Evolutionary conservation across 2,113 vertebrate genomes (phyloP), one percentile per base, ranked within the genome.

Genomic region (Dasypus novemcinctus): DNA sequence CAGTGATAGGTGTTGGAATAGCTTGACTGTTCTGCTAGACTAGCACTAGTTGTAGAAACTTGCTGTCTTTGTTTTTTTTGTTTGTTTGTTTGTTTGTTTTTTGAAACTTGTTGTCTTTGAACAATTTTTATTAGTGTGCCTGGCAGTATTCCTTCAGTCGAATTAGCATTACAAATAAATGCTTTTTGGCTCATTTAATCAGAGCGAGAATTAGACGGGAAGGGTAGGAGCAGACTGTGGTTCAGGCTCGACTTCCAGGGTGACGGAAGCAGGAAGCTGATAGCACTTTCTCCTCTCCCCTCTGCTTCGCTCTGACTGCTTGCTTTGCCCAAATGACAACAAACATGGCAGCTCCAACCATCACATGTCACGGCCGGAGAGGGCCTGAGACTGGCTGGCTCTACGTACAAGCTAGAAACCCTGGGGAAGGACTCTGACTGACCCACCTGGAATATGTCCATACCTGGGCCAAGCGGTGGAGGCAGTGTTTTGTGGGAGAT

Each of bases 1-100:
- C 15, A 1, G 14, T 0, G 12, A 25, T 7, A 1, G 17, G 33
- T 6, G 20, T 0, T 7, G 31, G 21, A 5, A 0, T 0, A 17
- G 17, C 1, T 14, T 17, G n/a, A 4, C 8, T 2, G 57, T 25
- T 5, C 43, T 2, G 31, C 66, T 20, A 5, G 29, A 25, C 78
- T 10, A 4, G 31, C 33, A 29, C 21, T 9, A 27, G 2, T 1
- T 31, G 46, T 4, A 3, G 46, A 33, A 14, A 18, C 4, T 6
- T 23, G 63, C 31, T 31, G 12, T 46, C 29, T 27, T 18, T 14
- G 49, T n/a, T n/a, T n/a, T n/a, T n/a, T n/a, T n/a, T n/a, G n/a
- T n/a, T n/a, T n/a, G n/a, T n/a, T n/a, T n/a, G n/a, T n/a, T n/a
- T n/a, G n/a, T n/a, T n/a, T n/a, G n/a, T n/a, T n/a, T n/a, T n/a